A percentile compares a stretch with the other conserved stretches of the same genome.
These are phyloP conservation scores for Leptobrachium ailaonicum DNA, from an alignment of 2,113 vertebrate species.

Conservation along the genomic window DNA sequence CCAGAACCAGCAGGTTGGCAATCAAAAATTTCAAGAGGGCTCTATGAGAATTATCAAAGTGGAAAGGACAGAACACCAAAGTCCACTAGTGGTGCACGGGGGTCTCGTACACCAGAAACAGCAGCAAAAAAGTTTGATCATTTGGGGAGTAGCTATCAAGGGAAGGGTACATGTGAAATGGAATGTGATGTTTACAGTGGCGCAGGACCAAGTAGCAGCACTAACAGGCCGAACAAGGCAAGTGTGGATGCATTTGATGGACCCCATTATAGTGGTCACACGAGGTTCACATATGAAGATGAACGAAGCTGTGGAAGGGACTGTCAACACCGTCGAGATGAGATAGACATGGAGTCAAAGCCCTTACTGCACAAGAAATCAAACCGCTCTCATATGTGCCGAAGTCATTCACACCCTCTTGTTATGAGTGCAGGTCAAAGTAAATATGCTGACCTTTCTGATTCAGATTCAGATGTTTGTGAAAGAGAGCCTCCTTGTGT, in stretches of 20 bases:
- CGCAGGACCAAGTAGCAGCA: conserved; percentile 25
- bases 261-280: conserved; percentile 72
- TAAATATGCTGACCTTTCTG: conserved; percentile 77
- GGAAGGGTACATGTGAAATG: conserved; percentile 49
- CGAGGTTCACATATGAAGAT: conserved; percentile 71
- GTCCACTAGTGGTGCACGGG: conserved; percentile 70
- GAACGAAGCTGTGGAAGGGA: conserved; percentile 52
- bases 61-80: conserved; percentile 63
- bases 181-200: conserved; percentile 47
- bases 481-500: conserved; percentile 68
- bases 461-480: conserved; percentile 75
- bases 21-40: conserved; percentile 71
- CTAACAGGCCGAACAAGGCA: conserved; percentile 64
- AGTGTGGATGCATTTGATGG: conserved; percentile 68
- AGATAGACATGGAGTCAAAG: conserved; percentile 59
- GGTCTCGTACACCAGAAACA: conserved; percentile 52
- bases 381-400: conserved; percentile 56
- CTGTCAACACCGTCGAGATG: conserved; percentile 53
- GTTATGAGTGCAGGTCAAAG: conserved; percentile 73
- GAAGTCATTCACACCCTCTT: conserved; percentile 61
- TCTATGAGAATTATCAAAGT: conserved; percentile 73
- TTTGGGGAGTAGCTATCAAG: conserved; percentile 37
- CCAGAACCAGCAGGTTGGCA: conserved; percentile 59
- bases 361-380: conserved; percentile 53
- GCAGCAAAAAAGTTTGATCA: conserved; percentile 49